Evolutionary conservation across 2,797 vertebrate species (phyloP).

Genomic region (Alca torda): DNA sequence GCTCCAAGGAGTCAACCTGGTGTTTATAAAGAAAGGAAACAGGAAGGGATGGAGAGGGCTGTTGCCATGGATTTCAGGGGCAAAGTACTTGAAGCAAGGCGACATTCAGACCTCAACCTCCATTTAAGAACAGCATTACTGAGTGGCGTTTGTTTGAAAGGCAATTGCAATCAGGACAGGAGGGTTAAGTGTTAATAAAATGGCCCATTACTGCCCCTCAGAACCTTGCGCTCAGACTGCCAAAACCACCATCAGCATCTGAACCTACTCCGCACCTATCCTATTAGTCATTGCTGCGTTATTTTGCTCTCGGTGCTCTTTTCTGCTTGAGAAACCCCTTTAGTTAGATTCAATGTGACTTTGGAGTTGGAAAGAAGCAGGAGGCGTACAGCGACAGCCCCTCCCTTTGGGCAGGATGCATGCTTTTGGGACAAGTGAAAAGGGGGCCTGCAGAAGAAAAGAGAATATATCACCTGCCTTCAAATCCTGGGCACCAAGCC

Average conservation of each 20-base stretch:
- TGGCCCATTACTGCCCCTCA: background rate
- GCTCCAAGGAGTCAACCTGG: background rate
- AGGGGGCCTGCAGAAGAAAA: background rate
- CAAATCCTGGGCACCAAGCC: background rate
- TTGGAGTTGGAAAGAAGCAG: background rate
- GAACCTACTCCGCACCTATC: background rate
- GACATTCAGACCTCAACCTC: background rate
- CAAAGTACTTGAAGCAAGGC: background rate
- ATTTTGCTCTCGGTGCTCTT: background rate
- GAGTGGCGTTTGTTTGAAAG: background rate
- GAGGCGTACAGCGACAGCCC: accelerated
- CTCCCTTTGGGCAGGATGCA: background rate
- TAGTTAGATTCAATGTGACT: background rate
- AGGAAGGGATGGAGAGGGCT: background rate
- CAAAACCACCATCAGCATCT: background rate
- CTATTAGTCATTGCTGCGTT: background rate
- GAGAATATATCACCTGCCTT: background rate
- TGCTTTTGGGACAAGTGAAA: background rate
- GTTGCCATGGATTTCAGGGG: background rate
- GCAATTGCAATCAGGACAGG: background rate
- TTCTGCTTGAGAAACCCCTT: background rate
- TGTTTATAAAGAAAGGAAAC: background rate
- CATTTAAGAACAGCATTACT: background rate
- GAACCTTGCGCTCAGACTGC: background rate
- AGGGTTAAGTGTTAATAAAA: background rate